Evolutionary conservation across 2,888 invertebrate genomes (phyloP), one percentile per base, ranked within the genome.

Genomic region (Eupeodes luniger): DNA sequence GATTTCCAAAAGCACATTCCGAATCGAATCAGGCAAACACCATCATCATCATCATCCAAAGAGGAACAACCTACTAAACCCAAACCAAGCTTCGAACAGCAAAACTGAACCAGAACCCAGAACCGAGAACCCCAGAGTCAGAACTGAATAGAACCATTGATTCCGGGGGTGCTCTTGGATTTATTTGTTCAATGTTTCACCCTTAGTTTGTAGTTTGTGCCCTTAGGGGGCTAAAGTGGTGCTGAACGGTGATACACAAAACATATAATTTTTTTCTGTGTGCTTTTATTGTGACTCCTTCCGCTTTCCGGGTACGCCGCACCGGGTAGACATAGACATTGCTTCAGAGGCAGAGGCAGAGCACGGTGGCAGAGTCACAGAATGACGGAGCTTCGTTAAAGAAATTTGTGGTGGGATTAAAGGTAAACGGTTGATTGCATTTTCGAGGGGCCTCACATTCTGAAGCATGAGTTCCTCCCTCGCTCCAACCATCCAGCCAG

Each of bases 341-440:
- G 14, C 55, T 67, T 1, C 27, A 27, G 27, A 27, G 27, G 27
- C 27, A 27, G 27, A 27, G 27, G 47, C 57, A 40, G 14, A 76
- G 69, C 19, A 70, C 49, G 5, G 5, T 11, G 34, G 59, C 34
- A 14, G 0, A 59, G 57, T 12, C 27, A 6, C 34, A 12, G 19
- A 19, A 9, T 5, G 2, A 49, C 9, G 14, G 34, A 61, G 62
- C 47, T 62, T 67, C 74, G 81, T 81, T 53, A 64, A 78, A 72
- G 80, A 77, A 77, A 76, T 80, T 83, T 87, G 87, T 84, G 83
- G 87, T 83, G 67, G 83, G 80, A 87, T 87, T 87, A 77, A 84
- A 83, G 83, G 80, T 87, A 80, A 83, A 80, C 80, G 80, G 83
- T 80, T 87, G 87, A 87, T 87, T 83, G 87, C 83, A 81, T 74